Evolutionary conservation across 1,140 invertebrate genomes (phyloP).

Genomic region (Telenomus remus): DNA sequence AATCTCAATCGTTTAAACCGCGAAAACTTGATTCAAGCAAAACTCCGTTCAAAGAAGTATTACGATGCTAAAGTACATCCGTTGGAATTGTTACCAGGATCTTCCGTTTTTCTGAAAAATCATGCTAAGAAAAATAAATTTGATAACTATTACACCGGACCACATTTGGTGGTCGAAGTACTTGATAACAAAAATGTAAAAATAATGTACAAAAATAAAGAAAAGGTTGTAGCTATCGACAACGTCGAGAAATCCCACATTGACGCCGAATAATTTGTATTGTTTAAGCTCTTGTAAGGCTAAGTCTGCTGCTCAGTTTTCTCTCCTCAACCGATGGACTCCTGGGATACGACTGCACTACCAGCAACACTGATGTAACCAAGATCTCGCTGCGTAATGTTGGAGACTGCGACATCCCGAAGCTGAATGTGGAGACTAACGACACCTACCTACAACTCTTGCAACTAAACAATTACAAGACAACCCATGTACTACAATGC

Average conservation of each 20-base stretch:
- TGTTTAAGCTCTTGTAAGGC: background rate
- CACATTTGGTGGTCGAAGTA: conserved; percentile 17
- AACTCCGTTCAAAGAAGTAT: conserved; percentile 33
- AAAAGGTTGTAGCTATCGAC: conserved; percentile 6
- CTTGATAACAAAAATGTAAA: conserved; percentile 8
- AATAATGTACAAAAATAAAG: conserved; percentile 21
- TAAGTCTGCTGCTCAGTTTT: background rate
- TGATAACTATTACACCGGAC: conserved; percentile 21
- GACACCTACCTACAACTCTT: background rate
- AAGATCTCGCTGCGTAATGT: background rate
- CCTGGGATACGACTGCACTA: background rate
- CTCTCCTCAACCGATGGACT: background rate
- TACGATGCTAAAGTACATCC: conserved; percentile 42
- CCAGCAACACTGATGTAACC: conserved; percentile 1
- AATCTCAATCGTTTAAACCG: conserved; percentile 9
- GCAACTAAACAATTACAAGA: conserved; percentile 1
- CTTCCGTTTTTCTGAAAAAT: conserved; percentile 28
- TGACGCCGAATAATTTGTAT: background rate
- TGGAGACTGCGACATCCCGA: background rate
- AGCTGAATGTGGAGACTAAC: background rate
- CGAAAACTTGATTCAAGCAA: conserved; percentile 26
- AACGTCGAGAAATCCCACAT: too few relatives aligned
- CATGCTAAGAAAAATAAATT: conserved; percentile 17
- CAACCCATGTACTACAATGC: background rate
- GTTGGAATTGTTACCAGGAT: conserved; percentile 11